Conservation (phyloP, 2,888 invertebrate species). For the Conops quadrifasciatus region DNA sequence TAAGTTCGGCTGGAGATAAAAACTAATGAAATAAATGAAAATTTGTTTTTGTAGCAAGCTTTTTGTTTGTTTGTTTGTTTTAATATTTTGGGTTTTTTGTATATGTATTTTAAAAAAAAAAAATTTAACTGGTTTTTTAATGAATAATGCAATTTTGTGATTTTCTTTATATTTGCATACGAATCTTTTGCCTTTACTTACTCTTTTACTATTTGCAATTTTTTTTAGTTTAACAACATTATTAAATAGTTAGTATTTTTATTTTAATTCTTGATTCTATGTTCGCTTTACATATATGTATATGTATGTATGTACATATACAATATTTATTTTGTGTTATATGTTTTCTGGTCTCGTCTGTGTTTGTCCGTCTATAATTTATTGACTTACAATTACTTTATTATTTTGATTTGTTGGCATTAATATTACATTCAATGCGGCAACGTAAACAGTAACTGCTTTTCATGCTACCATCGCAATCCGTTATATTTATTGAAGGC, state of each 20-base stretch:
- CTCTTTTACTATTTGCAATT: too few species aligned
- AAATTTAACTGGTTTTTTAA: background rate
- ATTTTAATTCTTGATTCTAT: background rate
- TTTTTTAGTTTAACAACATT: too few species aligned
- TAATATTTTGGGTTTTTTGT: background rate
- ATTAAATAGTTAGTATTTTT: slow-evolving; percentile 13
- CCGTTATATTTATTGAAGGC: background rate
- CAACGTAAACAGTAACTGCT: background rate
- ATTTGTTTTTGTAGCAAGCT: slow-evolving; percentile 1
- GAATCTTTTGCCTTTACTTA: slow-evolving; percentile 1
- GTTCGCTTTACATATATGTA: background rate
- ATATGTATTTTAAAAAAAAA: too few species aligned
- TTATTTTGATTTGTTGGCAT: background rate
- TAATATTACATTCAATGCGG: background rate
- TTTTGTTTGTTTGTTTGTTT: slow-evolving; percentile 5
- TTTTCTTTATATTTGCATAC: background rate
- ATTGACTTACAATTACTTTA: background rate
- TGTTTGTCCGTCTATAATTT: too few species aligned
- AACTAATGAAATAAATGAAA: background rate
- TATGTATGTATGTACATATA: too few species aligned
- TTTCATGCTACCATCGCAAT: background rate
- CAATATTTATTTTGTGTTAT: too few species aligned
- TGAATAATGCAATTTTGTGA: too few species aligned
- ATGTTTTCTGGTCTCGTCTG: too few species aligned
- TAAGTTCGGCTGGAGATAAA: background rate